Evolutionary conservation across 2,797 vertebrate species (phyloP).

Genomic region (Eremophila alpestris): DNA sequence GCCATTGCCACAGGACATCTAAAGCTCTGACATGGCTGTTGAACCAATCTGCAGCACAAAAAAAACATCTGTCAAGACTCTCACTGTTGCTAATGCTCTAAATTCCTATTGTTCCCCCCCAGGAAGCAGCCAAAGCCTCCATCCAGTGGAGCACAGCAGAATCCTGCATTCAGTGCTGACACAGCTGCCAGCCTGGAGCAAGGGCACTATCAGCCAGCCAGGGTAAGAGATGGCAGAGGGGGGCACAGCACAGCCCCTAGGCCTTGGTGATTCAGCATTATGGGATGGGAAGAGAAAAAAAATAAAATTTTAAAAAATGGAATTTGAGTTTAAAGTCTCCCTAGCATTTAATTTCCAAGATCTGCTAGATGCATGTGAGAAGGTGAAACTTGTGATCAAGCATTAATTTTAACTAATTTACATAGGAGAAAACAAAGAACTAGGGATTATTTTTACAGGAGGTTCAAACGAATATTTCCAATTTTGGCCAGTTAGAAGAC

Average conservation of each 20-base stretch:
- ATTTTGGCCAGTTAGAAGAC: not conserved
- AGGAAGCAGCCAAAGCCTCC: not conserved
- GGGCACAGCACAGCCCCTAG: not conserved
- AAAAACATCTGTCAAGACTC: not conserved
- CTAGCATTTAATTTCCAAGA: not conserved
- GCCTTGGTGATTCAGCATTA: not conserved
- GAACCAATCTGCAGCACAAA: not conserved
- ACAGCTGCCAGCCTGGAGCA: not conserved
- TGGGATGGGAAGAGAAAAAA: not conserved
- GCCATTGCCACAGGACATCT: not conserved
- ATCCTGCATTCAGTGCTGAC: not conserved
- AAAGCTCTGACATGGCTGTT: not conserved
- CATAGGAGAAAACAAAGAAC: not conserved
- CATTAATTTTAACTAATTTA: not conserved
- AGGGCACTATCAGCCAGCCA: fast-evolving
- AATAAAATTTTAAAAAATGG: not conserved
- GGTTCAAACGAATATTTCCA: not conserved
- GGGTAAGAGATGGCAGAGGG: not conserved
- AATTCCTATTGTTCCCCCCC: not conserved
- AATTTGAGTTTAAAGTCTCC: not conserved
- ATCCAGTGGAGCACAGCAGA: not conserved
- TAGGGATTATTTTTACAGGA: not conserved
- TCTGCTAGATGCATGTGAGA: not conserved
- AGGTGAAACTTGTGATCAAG: not conserved
- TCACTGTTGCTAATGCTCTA: not conserved